These are phyloP conservation scores for Pelochelys cantorii DNA, from an alignment of 2,797 vertebrate species.

Conservation along the genomic window DNA sequence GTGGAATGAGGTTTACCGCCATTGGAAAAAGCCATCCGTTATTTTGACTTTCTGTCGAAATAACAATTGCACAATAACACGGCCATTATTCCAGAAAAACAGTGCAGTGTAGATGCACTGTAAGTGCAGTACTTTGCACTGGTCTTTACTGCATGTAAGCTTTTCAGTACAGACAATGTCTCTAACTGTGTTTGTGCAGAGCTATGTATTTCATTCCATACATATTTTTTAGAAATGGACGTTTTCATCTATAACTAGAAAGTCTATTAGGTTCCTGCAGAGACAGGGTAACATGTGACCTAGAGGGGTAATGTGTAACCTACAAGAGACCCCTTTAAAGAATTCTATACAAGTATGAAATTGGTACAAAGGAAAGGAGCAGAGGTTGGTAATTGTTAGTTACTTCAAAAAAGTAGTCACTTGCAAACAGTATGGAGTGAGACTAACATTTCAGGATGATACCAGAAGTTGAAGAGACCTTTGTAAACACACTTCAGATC, in stretches of 20 bases:
- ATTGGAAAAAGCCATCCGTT: too few relatives aligned
- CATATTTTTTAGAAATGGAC: neutral
- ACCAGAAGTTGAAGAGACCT: neutral
- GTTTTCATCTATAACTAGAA: neutral
- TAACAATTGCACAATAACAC: too few relatives aligned
- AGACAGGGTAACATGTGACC: neutral
- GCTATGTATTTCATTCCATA: neutral
- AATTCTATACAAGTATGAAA: neutral
- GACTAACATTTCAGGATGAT: neutral
- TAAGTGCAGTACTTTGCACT: neutral
- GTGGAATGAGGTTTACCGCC: too few relatives aligned
- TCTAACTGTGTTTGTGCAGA: neutral
- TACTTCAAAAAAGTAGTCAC: slow-evolving; percentile 5
- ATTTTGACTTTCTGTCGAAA: too few relatives aligned
- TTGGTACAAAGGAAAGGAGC: neutral
- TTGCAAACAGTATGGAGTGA: neutral
- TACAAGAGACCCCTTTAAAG: neutral
- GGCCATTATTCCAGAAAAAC: too few relatives aligned
- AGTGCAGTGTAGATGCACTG: too few relatives aligned
- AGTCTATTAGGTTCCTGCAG: neutral
- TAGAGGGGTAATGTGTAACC: neutral
- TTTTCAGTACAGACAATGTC: neutral
- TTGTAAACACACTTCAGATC: neutral
- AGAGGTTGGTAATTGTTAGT: neutral
- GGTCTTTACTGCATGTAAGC: neutral